Conservation (phyloP, 2,888 invertebrate species). For the Sesia apiformis region DNA sequence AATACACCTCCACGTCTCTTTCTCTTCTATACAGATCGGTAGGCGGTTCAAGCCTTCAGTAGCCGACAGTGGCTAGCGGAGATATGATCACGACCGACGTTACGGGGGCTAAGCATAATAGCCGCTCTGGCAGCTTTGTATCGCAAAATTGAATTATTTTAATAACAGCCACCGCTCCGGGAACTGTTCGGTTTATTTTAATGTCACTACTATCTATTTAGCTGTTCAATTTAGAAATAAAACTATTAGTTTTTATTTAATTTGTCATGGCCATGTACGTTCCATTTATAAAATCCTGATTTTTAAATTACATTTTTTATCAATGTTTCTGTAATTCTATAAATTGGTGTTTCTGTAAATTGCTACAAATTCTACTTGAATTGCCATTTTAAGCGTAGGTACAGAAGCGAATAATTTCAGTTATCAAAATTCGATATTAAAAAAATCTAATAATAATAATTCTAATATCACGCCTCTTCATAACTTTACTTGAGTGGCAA, state of each 20-base stretch:
- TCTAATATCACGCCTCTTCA: too few relatives aligned
- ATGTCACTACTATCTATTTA: background rate
- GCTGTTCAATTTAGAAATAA: background rate
- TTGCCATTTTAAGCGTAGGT: too few relatives aligned
- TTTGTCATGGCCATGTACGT: background rate
- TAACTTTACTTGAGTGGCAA: too few relatives aligned
- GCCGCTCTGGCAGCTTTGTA: conserved; percentile 20
- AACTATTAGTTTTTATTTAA: background rate
- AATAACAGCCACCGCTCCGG: background rate
- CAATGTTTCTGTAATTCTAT: too few relatives aligned
- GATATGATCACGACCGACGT: conserved; percentile 36
- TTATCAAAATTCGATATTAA: too few relatives aligned
- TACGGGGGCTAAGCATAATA: conserved; percentile 1
- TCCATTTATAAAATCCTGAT: too few relatives aligned
- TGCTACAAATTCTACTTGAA: too few relatives aligned
- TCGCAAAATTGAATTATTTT: conserved; percentile 22
- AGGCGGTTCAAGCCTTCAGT: conserved; percentile 24
- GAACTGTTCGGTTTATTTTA: background rate
- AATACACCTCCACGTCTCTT: background rate
- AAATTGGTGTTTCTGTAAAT: too few relatives aligned
- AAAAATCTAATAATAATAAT: too few relatives aligned
- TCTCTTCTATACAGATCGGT: conserved; percentile 6
- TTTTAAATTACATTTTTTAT: too few relatives aligned
- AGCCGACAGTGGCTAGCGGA: conserved; percentile 34
- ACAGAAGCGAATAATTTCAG: too few relatives aligned